Evolutionary conservation across 2,797 vertebrate genomes (phyloP), one percentile per base, ranked within the genome.

Genomic region (Notoglanidium macrostoma): DNA sequence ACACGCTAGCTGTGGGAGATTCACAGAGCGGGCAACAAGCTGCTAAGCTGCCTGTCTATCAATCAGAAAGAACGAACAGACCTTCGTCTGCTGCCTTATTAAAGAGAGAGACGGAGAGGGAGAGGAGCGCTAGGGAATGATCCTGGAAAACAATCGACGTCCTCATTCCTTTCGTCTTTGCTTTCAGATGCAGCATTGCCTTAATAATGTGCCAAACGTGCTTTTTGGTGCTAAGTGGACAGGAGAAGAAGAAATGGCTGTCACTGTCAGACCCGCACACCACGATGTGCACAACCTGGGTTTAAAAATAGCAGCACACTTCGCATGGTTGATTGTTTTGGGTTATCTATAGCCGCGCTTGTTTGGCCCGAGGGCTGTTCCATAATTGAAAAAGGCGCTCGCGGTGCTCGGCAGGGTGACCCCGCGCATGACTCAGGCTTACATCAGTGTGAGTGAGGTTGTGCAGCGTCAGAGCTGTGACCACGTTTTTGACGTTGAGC

Each of bases 361-460:
- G 87, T 90, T 89, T 88, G 88, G 89, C 88, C 76, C 65, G 88
- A 89, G 91, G 67, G 87, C 89, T 93, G 78, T 81, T 95, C 89
- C 92, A 94, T 95, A 95, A 95, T 95, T 95, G 92, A 95, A 94
- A 86, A 93, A 93, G 91, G 88, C 90, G 88, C 91, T 93, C 23
- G 23, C 11, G 90, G 87, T 88, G 91, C 92, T 91, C 91, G 87
- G 87, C 87, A 76, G 83, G 91, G 90, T 90, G 92, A 88, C 87
- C 78, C 73, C 49, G 44, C 90, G 87, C 87, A 85, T 78, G 79
- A 88, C 80, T 89, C 86, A 44, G 86, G 86, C 88, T 89, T 89
- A 89, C 84, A 82, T 90, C 84, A 89, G 88, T 46, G 11, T 77
- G 83, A 12, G 68, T 49, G 88, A 77, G 85, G 54, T 68, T 86